phyloP scores from a whole-genome alignment of 1,140 invertebrate genomes.

The Drosophila kohkoa region DNA sequence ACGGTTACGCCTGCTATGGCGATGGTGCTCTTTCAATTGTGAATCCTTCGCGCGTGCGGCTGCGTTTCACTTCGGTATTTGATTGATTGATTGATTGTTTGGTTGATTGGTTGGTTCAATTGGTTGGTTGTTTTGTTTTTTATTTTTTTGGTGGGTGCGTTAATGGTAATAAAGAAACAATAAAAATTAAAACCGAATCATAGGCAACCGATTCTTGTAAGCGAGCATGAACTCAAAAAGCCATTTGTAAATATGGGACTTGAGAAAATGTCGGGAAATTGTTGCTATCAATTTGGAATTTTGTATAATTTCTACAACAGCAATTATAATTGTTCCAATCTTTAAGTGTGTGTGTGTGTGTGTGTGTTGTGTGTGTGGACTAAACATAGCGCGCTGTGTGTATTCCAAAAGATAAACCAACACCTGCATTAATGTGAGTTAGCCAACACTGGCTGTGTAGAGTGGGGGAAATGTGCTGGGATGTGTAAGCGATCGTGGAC shows the following conservation, averaged over 20 bases:
- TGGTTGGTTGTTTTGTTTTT: conserved; percentile 39
- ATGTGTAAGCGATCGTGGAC: neutral
- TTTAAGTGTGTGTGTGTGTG: conserved; percentile 37
- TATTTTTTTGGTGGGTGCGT: conserved; percentile 65
- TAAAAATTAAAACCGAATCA: conserved; percentile 71
- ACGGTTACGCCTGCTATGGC: conserved; percentile 64
- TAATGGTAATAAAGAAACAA: conserved; percentile 70
- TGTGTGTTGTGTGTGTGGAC: conserved; percentile 53
- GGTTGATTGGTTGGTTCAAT: conserved; percentile 36
- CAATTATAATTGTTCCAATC: conserved; percentile 37
- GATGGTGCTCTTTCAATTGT: conserved; percentile 84
- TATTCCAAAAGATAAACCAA: conserved; percentile 75
- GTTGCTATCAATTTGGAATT: conserved; percentile 49
- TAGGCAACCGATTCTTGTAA: conserved; percentile 63
- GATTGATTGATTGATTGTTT: conserved; percentile 48
- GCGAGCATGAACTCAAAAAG: conserved; percentile 57
- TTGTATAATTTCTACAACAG: conserved; percentile 25
- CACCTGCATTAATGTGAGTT: conserved; percentile 53
- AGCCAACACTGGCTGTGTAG: conserved; percentile 17
- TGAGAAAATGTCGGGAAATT: conserved; percentile 9
- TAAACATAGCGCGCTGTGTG: conserved; percentile 71
- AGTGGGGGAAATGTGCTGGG: neutral
- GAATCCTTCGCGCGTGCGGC: conserved; percentile 87
- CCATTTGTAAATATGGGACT: conserved; percentile 5
- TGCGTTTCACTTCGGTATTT: conserved; percentile 86